These are phyloP conservation scores for Cyclopterus lumpus DNA, from an alignment of 2,797 vertebrate genomes.

Conservation along the genomic window DNA sequence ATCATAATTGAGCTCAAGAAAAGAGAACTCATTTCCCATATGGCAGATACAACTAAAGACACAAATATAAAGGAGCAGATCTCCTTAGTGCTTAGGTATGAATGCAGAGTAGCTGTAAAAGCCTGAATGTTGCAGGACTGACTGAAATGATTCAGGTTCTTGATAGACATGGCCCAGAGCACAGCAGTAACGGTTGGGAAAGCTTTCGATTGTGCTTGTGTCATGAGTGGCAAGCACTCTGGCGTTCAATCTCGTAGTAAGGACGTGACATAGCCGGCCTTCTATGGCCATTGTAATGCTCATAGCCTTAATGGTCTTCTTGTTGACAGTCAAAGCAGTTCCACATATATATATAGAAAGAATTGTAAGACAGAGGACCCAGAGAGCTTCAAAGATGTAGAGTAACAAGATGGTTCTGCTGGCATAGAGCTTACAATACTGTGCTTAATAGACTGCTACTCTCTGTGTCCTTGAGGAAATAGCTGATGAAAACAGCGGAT, in stretches of 20 bases:
- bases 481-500: not conserved
- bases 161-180: slow-evolving; percentile 6
- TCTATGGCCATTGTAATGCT: not conserved
- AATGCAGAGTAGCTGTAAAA: not conserved
- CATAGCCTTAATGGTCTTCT: slow-evolving; percentile 1
- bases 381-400: slow-evolving; percentile 4
- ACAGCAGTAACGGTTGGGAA: slow-evolving; percentile 5
- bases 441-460: slow-evolving; percentile 8
- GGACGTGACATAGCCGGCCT: not conserved
- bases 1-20: not conserved
- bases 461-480: slow-evolving; percentile 1
- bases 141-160: not conserved
- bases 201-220: not conserved
- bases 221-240: slow-evolving; percentile 4
- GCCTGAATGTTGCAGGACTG: not conserved
- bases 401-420: slow-evolving; percentile 5
- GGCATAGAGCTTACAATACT: not conserved
- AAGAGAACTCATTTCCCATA: not conserved
- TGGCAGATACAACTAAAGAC: slow-evolving; percentile 13
- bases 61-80: not conserved
- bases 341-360: not conserved
- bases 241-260: not conserved
- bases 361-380: slow-evolving; percentile 1
- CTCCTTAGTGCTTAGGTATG: not conserved
- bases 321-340: not conserved